These are phyloP conservation scores for Tetraneura akinire DNA, from an alignment of 1,140 invertebrate species.

Conservation along the genomic window DNA sequence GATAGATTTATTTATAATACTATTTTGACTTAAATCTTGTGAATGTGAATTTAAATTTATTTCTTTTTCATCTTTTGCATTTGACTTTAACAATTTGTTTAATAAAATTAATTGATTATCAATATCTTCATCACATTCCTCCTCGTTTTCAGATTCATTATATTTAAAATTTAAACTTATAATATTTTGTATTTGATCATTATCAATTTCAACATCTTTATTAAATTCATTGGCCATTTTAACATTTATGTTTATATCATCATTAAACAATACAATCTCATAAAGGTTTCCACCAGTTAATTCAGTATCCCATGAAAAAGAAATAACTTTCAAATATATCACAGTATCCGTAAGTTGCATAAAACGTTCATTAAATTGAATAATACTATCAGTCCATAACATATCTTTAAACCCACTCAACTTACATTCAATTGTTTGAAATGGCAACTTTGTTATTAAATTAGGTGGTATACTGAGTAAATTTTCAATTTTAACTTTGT, in stretches of 20 bases:
- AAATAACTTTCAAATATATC: slow-evolving; percentile 18
- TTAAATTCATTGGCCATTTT: slow-evolving; percentile 14
- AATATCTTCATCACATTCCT: background rate
- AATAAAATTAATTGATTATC: background rate
- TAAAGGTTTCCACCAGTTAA: slow-evolving; percentile 1
- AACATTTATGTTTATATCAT: slow-evolving; percentile 21
- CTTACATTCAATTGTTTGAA: slow-evolving; percentile 41
- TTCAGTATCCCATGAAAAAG: background rate
- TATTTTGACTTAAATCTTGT: background rate
- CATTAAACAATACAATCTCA: slow-evolving; percentile 39
- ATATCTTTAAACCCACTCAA: slow-evolving; percentile 37
- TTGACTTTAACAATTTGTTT: background rate
- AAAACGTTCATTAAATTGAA: background rate
- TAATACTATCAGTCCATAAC: background rate
- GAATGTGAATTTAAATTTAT: background rate
- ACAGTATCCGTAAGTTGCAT: slow-evolving; percentile 1
- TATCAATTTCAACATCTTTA: slow-evolving; percentile 6
- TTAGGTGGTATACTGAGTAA: slow-evolving; percentile 30
- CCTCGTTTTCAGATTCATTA: background rate
- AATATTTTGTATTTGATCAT: slow-evolving; percentile 45
- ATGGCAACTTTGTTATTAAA: slow-evolving; percentile 26
- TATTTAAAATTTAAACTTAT: background rate
- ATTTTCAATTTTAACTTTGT: background rate
- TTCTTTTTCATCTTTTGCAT: background rate
- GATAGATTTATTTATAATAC: background rate